Base-by-base conservation (phyloP, 2,113 vertebrate genomes). In the Coturnix japonica region DNA sequence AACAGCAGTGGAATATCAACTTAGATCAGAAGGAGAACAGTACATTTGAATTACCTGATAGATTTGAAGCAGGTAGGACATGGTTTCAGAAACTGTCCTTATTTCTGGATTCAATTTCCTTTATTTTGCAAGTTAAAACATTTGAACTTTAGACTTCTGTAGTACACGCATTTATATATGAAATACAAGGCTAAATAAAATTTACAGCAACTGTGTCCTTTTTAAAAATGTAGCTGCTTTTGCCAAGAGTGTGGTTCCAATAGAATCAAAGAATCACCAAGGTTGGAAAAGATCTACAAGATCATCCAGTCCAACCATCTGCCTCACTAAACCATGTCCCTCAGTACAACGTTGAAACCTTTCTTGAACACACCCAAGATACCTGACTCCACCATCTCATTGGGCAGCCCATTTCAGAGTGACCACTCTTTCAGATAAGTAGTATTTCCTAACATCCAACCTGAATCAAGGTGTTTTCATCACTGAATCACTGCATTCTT, bases 61-160 rank as follows among this genome's bases (percentile, higher is more conserved):
- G 22, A n/a, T 75, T 23, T 67, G 21, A 35, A 44, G 33, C 81
- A 25, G 9, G 63, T 39, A 85, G 66, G 46, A 21, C 20, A 77
- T 66, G 20, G 2, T 46, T 89, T 85, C 16, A 82, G 81, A 81
- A 53, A 28, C 10, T 3, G 12, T 65, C 5, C 15, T 77, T 44
- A 33, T 43, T 63, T 90, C 63, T 87, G 59, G 17, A 66, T 59
- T 88, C 39, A 86, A 28, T 56, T 89, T 49, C 14, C 8, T 91
- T 87, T 94, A 30, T 93, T 54, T 44, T 81, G 30, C 31, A 91
- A 76, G 67, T 72, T 80, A 37, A 90, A 94, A 64, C 3, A 81
- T 53, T 72, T 75, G 28, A 93, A 81, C 30, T 64, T 31, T 33
- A n/a, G 44, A 26, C 35, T 53, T 22, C 25, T 49, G 30, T 23